Percentiles rank a stretch among this genome's conserved stretches.
Conservation (phyloP, 2,113 vertebrate species). For the Ifrita kowaldi region DNA sequence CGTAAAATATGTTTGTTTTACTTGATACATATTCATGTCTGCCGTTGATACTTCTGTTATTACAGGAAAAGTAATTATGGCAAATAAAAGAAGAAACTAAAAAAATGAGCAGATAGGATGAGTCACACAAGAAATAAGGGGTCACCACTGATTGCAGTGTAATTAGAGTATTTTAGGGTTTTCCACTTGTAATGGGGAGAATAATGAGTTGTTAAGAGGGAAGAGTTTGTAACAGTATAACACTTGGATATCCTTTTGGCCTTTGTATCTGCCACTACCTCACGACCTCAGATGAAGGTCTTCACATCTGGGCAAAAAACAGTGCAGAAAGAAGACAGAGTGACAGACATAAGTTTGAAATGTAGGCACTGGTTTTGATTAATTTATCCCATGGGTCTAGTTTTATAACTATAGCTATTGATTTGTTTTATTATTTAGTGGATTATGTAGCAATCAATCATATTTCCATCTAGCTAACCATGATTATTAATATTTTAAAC, state of each 20-base stretch:
- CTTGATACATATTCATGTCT: background rate
- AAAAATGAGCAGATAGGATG: background rate
- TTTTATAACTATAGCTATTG: slow-evolving; percentile 34
- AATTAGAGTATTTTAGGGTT: background rate
- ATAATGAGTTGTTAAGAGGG: background rate
- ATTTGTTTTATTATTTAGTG: slow-evolving; percentile 47
- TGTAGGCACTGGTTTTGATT: background rate
- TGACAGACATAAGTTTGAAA: background rate
- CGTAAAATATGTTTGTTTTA: background rate
- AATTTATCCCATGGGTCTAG: slow-evolving; percentile 7
- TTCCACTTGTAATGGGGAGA: background rate
- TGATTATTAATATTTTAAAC: slow-evolving; percentile 55
- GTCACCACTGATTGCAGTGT: background rate
- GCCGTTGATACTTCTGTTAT: background rate
- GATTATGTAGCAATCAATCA: slow-evolving; percentile 35
- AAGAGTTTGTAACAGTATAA: background rate
- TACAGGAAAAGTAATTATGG: background rate
- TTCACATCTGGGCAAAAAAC: background rate
- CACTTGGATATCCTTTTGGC: background rate
- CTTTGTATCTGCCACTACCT: background rate
- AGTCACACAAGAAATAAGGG: background rate
- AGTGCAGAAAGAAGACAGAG: background rate
- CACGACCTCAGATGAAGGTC: background rate
- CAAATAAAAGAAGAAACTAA: background rate
- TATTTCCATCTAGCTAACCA: slow-evolving; percentile 38